phyloP scores from a whole-genome alignment of 2,113 vertebrate species.

The Pseudorhombus dupliciocellatus region DNA sequence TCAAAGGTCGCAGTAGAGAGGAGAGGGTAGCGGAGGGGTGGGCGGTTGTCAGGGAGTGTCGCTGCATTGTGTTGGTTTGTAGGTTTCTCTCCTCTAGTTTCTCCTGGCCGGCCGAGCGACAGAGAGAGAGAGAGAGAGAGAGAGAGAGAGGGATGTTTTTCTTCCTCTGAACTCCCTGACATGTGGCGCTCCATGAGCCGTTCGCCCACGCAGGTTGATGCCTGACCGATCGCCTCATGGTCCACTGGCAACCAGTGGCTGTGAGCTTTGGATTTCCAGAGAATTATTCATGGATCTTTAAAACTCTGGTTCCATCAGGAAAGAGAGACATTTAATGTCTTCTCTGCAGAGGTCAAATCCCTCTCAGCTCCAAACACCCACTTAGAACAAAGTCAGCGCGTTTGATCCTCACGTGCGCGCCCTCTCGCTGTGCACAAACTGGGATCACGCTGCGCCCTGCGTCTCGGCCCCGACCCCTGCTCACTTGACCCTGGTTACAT shows the following conservation, averaged over 20 bases:
- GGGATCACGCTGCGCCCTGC: no score
- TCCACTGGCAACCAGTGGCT: not conserved
- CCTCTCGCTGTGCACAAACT: no score
- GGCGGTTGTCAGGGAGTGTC: slow-evolving; percentile 23
- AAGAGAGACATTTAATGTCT: no score
- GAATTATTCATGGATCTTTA: no score
- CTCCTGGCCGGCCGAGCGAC: no score
- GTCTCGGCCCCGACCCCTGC: not conserved
- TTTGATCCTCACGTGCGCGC: not conserved
- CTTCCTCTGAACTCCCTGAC: not conserved
- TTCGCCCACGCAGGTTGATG: not conserved
- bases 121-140: not conserved
- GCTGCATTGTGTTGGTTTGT: slow-evolving; percentile 1
- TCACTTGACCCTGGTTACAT: slow-evolving; percentile 17
- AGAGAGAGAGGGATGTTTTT: not conserved
- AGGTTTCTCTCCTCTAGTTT: not conserved
- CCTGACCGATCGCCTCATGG: not conserved
- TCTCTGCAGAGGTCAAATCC: not conserved
- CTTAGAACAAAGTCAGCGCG: not conserved
- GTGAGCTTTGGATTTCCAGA: no score
- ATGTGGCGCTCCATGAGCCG: not conserved
- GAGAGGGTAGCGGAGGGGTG: not conserved
- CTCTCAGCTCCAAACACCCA: not conserved
- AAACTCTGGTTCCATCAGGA: no score
- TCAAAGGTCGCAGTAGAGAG: slow-evolving; percentile 55